Evolutionary conservation across 2,888 invertebrate species (phyloP).

Genomic region (Neoaliturus tenellus): DNA sequence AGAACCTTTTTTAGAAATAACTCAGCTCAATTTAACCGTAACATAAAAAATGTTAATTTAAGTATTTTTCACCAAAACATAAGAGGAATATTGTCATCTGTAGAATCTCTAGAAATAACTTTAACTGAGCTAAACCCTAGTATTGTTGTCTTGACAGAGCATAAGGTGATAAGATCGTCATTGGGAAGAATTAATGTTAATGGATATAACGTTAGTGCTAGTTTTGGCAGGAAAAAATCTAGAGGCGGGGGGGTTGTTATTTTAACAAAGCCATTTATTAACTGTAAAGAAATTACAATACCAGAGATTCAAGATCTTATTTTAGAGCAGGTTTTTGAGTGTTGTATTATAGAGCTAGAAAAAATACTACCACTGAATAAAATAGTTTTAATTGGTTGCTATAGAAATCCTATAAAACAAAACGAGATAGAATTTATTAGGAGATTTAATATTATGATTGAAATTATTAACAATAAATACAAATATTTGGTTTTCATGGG

Average conservation of each 20-base stretch:
- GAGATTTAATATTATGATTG: background rate
- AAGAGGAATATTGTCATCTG: background rate
- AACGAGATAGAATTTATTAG: background rate
- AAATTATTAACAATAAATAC: background rate
- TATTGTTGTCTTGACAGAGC: slow-evolving; percentile 23
- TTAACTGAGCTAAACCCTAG: background rate
- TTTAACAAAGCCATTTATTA: slow-evolving; percentile 1
- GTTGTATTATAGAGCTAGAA: background rate
- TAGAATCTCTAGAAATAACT: background rate
- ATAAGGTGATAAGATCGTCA: background rate
- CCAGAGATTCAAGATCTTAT: slow-evolving; percentile 4
- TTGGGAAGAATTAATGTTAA: background rate
- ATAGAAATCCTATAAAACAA: slow-evolving; percentile 17
- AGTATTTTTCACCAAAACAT: slow-evolving; percentile 29
- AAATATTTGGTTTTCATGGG: background rate
- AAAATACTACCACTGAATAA: background rate
- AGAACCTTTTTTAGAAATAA: background rate
- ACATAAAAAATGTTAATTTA: background rate
- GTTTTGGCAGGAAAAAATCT: background rate
- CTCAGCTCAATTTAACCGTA: background rate
- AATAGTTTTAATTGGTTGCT: slow-evolving; percentile 9
- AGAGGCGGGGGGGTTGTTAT: background rate
- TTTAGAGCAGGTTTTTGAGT: background rate
- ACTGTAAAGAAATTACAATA: slow-evolving; percentile 8
- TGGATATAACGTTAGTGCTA: background rate